These are phyloP conservation scores for Mesitornis unicolor DNA, from an alignment of 2,113 vertebrate species.

Conservation along the genomic window DNA sequence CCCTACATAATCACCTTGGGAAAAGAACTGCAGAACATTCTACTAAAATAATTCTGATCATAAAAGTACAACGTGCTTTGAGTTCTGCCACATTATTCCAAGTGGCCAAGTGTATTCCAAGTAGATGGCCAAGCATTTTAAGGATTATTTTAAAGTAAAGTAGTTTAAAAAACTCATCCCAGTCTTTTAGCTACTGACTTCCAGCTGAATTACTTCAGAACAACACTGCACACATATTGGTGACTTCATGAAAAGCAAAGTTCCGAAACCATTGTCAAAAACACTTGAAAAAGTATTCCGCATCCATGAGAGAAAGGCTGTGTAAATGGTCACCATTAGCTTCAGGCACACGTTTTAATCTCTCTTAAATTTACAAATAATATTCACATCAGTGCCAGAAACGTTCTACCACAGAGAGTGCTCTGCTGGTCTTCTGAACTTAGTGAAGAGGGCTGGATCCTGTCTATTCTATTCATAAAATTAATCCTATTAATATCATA, in stretches of 20 bases:
- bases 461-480: not conserved
- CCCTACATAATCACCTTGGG: rapidly evolving
- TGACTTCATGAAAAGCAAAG: not conserved
- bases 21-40: not conserved
- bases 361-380: not conserved
- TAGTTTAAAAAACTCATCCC: not conserved
- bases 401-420: not conserved
- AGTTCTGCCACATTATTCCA: not conserved
- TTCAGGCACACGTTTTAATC: not conserved
- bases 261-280: not conserved
- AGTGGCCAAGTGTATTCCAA: too few species aligned
- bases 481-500: not conserved
- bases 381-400: not conserved
- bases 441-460: not conserved
- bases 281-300: not conserved
- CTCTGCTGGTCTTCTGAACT: not conserved
- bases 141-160: not conserved
- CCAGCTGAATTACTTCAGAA: not conserved
- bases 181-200: not conserved
- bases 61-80: not conserved
- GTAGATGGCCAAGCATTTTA: not conserved
- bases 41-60: not conserved
- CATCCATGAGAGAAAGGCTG: not conserved
- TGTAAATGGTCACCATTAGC: rapidly evolving
- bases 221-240: not conserved